These are phyloP conservation scores for Leptodactylus fallax DNA, from an alignment of 2,797 vertebrate genomes.

Conservation along the genomic window DNA sequence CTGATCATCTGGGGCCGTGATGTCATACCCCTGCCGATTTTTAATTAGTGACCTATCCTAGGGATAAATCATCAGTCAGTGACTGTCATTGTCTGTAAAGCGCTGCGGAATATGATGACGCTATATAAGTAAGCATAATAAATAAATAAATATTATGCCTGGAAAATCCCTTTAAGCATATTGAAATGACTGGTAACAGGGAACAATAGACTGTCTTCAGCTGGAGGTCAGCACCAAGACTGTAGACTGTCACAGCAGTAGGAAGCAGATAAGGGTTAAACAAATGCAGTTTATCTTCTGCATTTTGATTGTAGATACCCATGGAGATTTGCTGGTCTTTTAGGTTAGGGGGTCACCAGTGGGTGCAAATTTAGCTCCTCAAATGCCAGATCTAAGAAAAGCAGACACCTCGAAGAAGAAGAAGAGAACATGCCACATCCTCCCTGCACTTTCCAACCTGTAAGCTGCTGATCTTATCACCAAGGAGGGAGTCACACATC, in stretches of 20 bases:
- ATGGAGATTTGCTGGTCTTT: background rate
- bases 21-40: too few species aligned
- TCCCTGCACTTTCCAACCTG: background rate
- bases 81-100: too few species aligned
- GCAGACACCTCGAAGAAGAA: background rate
- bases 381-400: background rate
- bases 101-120: too few species aligned
- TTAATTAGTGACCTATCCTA: too few species aligned
- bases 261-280: background rate
- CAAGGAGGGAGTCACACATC: conserved; percentile 37
- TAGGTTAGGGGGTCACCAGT: background rate
- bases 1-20: too few species aligned
- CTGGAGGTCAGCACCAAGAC: too few species aligned
- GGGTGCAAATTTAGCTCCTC: background rate
- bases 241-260: background rate
- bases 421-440: background rate
- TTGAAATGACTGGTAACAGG: background rate
- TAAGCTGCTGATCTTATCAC: conserved; percentile 38
- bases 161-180: too few species aligned
- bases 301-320: background rate
- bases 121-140: too few species aligned
- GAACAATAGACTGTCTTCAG: background rate
- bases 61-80: too few species aligned
- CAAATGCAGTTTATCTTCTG: background rate
- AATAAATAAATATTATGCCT: too few species aligned